Evolutionary conservation across 2,797 vertebrate species (phyloP).

Genomic region (Zalophus californianus): DNA sequence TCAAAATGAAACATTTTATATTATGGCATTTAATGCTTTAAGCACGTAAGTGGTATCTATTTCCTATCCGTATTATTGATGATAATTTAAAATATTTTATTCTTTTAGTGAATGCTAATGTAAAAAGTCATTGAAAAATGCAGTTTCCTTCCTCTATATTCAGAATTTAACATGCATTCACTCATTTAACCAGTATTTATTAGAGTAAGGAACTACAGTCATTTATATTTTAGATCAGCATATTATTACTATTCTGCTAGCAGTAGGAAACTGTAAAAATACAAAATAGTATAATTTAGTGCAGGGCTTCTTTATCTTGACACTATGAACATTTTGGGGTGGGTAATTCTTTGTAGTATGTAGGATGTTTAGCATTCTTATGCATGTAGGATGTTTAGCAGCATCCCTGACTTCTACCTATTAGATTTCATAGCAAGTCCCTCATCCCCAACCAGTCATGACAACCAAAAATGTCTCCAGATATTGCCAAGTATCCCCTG

Average conservation of each 20-base stretch:
- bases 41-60: neutral
- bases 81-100: neutral
- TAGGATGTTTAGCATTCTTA: neutral
- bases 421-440: neutral
- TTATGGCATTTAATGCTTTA: neutral
- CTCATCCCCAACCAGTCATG: neutral
- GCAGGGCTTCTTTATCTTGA: neutral
- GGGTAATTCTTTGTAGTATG: neutral
- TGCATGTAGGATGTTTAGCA: neutral
- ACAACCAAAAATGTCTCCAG: neutral
- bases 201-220: neutral
- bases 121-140: neutral
- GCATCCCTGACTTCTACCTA: neutral
- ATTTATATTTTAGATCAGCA: neutral
- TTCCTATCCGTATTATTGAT: neutral
- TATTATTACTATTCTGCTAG: neutral
- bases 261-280: neutral
- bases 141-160: neutral
- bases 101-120: neutral
- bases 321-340: neutral
- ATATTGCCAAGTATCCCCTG: neutral
- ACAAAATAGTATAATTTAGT: neutral
- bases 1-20: conserved; percentile 7
- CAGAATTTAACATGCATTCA: neutral
- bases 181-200: neutral